phyloP scores from a whole-genome alignment of 2,797 vertebrate genomes.

The Falco rusticolus region DNA sequence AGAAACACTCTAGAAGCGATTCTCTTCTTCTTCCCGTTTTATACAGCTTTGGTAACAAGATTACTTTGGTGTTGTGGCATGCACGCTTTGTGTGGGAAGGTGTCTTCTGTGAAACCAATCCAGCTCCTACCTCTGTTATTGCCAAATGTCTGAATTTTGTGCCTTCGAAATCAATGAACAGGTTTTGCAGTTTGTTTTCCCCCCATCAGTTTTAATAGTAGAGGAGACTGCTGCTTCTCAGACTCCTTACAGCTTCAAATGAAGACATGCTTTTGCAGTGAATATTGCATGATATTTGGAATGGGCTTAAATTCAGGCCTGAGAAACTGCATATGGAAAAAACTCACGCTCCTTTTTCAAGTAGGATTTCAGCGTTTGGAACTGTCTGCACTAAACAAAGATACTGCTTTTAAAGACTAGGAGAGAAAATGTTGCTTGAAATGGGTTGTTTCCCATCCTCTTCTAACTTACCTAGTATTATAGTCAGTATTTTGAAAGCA shows the following conservation, averaged over 20 bases:
- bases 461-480: not conserved
- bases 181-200: not conserved
- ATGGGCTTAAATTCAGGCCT: not conserved
- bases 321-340: not conserved
- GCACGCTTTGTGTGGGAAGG: accelerated
- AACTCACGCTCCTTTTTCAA: not conserved
- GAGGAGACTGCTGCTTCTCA: not conserved
- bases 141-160: not conserved
- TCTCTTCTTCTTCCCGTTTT: slow-evolving; percentile 94
- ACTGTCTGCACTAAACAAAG: not conserved
- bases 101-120: not conserved
- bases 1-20: slow-evolving; percentile 95
- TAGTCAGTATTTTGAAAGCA: not conserved
- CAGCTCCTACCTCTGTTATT: not conserved
- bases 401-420: not conserved
- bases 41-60: slow-evolving; percentile 84
- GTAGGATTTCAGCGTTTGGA: not conserved
- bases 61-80: not conserved
- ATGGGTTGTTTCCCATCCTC: not conserved
- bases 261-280: not conserved
- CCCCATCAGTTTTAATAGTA: accelerated
- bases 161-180: not conserved
- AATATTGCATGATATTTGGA: not conserved
- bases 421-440: not conserved
- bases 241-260: not conserved